Base-by-base conservation (phyloP, 2,888 invertebrate species). In the Caenorhabditis japonica region DNA sequence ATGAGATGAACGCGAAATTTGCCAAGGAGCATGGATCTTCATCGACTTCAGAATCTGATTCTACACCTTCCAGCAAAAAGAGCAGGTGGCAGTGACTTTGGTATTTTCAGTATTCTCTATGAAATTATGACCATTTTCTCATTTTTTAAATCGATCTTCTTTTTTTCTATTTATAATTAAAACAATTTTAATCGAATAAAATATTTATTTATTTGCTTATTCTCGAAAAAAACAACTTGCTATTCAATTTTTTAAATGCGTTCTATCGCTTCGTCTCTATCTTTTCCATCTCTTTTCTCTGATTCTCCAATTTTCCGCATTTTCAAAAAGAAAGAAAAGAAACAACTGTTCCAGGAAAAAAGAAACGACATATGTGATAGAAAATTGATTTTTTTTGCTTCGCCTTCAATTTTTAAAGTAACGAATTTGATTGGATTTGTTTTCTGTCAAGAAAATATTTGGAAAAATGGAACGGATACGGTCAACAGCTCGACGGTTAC, bases 1-100 rank as follows among this genome's bases (percentile, higher is more conserved):
- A 83, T 47, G 81, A 81, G 46, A 27, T 80, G 46, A 80, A 78
- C 39, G 75, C 72, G 8, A 60, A 56, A 51, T 34, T 73, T 19
- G 60, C 60, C n/a, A 53, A 38, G 19, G 23, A 61, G 19, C 53
- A 72, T 13, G n/a, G 19, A 36, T 21, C 25, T 19, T 36, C 53
- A 2, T 25, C 62, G 3, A 12, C 33, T 2, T 33, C 33, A 2
- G 39, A 44, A 2, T 47, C 58, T n/a, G 19, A 36, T 15, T 38
- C 51, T 12, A n/a, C n/a, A n/a, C n/a, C n/a, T n/a, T 4, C 23
- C 8, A 12, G 27, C n/a, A 73, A 73, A 46, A 55, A 55, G 44
- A 73, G 73, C 39, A 38, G 73, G 33, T 73, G 73, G 73, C 38
- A 59, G 30, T 72, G 49, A 61, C n/a, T 21, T 30, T 30, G 4